A percentile compares a stretch with the other conserved stretches of the same genome.
These are phyloP conservation scores for Ibidorhyncha struthersii DNA, from an alignment of 2,113 vertebrate genomes.

Conservation along the genomic window DNA sequence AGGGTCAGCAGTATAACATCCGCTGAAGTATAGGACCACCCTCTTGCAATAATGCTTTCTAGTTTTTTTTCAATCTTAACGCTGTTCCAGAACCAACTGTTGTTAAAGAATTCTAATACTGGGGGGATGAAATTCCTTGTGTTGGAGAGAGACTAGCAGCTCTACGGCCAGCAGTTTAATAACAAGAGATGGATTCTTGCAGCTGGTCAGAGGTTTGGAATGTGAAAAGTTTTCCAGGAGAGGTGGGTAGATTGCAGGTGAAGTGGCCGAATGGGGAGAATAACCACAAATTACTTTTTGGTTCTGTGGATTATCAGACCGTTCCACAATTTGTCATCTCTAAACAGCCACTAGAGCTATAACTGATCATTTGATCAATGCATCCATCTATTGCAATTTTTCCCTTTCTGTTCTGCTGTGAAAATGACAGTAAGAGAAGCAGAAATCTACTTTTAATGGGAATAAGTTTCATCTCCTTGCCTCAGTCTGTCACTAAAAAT, in stretches of 20 bases:
- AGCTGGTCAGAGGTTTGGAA: constrained; percentile 51
- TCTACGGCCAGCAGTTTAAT: neutral
- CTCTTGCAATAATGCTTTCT: neutral
- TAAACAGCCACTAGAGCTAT: neutral
- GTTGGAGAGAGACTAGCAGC: neutral
- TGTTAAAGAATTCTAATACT: constrained; percentile 30
- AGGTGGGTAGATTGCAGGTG: constrained; percentile 21
- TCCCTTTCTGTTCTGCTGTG: neutral
- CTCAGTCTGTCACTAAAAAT: constrained; percentile 71
- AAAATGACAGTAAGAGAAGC: constrained; percentile 35
- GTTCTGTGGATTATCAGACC: neutral
- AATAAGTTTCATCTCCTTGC: constrained; percentile 46
- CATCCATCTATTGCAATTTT: neutral
- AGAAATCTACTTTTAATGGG: constrained; percentile 43
- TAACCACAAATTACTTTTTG: constrained; percentile 20
- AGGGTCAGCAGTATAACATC: neutral
- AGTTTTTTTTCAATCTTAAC: neutral
- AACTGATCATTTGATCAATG: neutral
- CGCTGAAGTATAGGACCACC: neutral
- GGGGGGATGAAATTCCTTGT: neutral
- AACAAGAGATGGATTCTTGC: constrained; percentile 22
- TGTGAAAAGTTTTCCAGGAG: constrained; percentile 30
- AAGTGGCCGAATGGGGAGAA: constrained; percentile 25
- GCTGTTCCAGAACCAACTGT: neutral
- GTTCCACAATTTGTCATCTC: neutral